Percentiles rank a stretch among this genome's conserved stretches.
Evolutionary conservation across 2,888 invertebrate species (phyloP).

Genomic region (Pseudococcus longispinus): DNA sequence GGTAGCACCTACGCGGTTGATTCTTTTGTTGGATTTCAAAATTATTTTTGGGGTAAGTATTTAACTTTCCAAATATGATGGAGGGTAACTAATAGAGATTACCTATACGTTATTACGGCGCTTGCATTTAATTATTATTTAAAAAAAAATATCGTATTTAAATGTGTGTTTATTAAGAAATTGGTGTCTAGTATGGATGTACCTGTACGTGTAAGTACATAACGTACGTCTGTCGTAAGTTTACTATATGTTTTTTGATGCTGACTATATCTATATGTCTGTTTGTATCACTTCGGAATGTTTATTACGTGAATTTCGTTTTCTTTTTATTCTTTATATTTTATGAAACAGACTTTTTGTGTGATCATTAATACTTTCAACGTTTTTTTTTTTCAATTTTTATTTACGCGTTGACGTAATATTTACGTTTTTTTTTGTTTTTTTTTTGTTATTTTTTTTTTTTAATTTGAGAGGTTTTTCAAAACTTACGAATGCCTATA

Average conservation of each 20-base stretch:
- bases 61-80: background rate
- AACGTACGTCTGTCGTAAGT: background rate
- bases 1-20: background rate
- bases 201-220: background rate
- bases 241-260: background rate
- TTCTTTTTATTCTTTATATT: constrained; percentile 13
- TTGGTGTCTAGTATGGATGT: background rate
- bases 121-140: constrained; percentile 5
- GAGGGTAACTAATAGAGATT: background rate
- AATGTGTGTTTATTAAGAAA: background rate
- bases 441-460: background rate
- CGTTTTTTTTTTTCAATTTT: background rate
- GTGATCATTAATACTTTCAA: constrained; percentile 31
- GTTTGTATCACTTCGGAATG: background rate
- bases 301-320: background rate
- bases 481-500: background rate
- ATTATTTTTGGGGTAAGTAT: background rate
- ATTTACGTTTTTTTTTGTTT: too few species aligned
- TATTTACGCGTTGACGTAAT: background rate
- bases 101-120: background rate
- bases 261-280: background rate
- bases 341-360: background rate
- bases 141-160: constrained; percentile 17
- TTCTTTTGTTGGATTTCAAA: background rate
- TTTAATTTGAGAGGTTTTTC: background rate